These are phyloP conservation scores for Acanthochromis polyacanthus DNA, from an alignment of 2,113 vertebrate species.

Conservation along the genomic window DNA sequence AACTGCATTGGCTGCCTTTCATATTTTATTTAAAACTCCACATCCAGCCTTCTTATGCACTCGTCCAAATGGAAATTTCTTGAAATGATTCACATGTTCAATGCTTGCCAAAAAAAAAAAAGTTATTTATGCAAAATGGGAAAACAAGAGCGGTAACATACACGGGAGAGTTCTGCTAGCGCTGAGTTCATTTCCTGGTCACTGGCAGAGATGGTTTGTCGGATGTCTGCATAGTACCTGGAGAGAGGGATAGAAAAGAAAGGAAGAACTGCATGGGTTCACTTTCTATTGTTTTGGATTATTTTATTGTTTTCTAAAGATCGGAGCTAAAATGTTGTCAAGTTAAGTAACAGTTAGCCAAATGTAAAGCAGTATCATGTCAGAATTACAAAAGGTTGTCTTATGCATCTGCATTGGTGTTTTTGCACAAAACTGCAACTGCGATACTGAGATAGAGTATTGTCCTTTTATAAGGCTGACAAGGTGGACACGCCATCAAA, in stretches of 20 bases:
- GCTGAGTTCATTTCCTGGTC: conserved; percentile 99
- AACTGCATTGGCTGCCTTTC: conserved; percentile 33
- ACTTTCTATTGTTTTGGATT: not conserved
- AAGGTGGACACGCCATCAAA: no score
- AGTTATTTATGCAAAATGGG: conserved; percentile 2
- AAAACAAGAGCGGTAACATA: conserved; percentile 70
- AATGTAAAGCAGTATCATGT: no score
- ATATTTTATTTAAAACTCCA: conserved; percentile 49
- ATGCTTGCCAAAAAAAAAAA: conserved; percentile 6
- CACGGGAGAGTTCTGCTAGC: conserved; percentile 94
- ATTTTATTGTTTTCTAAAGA: no score
- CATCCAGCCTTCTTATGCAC: conserved; percentile 15
- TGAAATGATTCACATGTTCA: conserved; percentile 39
- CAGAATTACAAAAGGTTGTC: no score
- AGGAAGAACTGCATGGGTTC: not conserved
- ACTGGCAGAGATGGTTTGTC: conserved; percentile 94
- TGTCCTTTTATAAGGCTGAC: no score
- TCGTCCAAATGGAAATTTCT: not conserved
- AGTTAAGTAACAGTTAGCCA: no score
- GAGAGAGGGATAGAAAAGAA: conserved; percentile 1
- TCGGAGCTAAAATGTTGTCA: no score
- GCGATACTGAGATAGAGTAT: no score
- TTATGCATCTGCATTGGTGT: no score
- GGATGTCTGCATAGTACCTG: conserved; percentile 96
- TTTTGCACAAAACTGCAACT: no score